Conservation (phyloP, 2,113 vertebrate genomes). For the Pycnonotus jocosus region DNA sequence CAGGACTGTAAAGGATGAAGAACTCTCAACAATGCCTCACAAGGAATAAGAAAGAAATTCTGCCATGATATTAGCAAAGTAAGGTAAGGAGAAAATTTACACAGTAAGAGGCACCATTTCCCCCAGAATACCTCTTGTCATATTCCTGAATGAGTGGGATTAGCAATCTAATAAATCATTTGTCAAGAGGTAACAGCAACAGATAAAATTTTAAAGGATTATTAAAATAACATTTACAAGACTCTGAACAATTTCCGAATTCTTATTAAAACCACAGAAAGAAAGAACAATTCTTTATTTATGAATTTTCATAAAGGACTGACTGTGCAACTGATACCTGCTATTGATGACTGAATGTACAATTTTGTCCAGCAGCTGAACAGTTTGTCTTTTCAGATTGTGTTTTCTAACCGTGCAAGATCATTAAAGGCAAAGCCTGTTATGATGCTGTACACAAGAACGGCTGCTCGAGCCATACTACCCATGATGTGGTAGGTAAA, state of each 20-base stretch:
- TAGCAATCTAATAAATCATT: constrained; percentile 85
- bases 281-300: constrained; percentile 80
- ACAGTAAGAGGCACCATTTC: constrained; percentile 89
- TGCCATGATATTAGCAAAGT: constrained; percentile 87
- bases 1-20: constrained; percentile 88
- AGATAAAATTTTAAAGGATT: constrained; percentile 92
- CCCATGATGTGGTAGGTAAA: constrained; percentile 94
- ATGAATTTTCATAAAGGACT: constrained; percentile 80
- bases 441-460: constrained; percentile 89
- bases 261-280: constrained; percentile 90
- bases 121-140: constrained; percentile 83
- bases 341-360: constrained; percentile 77
- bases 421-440: constrained; percentile 86
- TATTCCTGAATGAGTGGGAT: constrained; percentile 86
- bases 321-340: constrained; percentile 80
- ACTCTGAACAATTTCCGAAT: constrained; percentile 88
- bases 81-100: constrained; percentile 86
- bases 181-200: constrained; percentile 88
- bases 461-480: constrained; percentile 81
- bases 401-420: constrained; percentile 84
- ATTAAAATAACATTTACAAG: constrained; percentile 99
- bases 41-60: constrained; percentile 83
- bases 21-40: constrained; percentile 89
- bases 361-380: constrained; percentile 78
- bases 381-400: constrained; percentile 73